These are phyloP conservation scores for Metopolophium dirhodum DNA, from an alignment of 1,140 invertebrate genomes.

Conservation along the genomic window DNA sequence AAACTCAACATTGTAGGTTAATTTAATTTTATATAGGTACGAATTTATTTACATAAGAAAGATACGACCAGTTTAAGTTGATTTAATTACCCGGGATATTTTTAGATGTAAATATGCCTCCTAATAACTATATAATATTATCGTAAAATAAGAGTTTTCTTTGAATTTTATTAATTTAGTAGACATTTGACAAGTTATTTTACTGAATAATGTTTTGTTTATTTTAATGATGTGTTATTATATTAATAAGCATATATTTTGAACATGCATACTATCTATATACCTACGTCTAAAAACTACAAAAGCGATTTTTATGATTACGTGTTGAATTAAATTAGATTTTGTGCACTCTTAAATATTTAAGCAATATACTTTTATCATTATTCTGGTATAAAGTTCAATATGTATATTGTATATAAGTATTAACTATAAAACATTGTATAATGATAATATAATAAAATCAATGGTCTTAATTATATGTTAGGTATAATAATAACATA, in stretches of 20 bases:
- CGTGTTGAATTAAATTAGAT: background rate
- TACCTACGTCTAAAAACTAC: background rate
- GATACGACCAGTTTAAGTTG: background rate
- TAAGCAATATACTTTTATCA: background rate
- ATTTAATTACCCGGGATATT: background rate
- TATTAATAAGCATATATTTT: constrained; percentile 19
- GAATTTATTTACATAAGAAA: background rate
- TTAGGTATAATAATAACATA: background rate
- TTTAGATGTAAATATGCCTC: background rate
- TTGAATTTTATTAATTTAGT: background rate
- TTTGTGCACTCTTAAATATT: background rate
- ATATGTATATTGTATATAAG: background rate
- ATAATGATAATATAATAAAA: background rate
- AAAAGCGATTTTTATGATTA: background rate
- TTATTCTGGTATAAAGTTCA: background rate
- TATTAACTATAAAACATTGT: background rate
- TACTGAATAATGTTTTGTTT: too few species aligned
- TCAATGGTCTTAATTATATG: background rate
- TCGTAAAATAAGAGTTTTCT: too few species aligned
- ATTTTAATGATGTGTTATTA: background rate
- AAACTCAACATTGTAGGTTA: background rate
- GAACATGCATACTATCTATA: background rate
- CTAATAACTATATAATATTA: too few species aligned
- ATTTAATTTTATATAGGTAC: background rate
- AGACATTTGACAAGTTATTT: background rate